Base-by-base conservation (phyloP, 2,888 invertebrate genomes). In the Mesochorus sp. region DNA sequence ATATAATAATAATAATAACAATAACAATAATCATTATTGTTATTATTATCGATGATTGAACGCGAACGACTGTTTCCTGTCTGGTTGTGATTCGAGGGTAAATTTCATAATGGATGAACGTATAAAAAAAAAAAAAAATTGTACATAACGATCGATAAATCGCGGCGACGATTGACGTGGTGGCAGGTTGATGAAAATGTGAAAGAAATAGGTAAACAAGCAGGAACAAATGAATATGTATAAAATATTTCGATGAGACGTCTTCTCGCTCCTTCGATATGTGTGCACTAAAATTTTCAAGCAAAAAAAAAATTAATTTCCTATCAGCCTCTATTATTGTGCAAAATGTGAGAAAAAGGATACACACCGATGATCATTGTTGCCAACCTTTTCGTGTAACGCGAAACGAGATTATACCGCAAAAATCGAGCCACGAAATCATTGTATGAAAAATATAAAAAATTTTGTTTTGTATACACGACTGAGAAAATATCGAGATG, bases 31-130 rank as follows among this genome's bases (percentile, higher is more conserved):
- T 34, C 28, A 59, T 57, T 12, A 61, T 51, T 51, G 59, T 74
- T 51, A 77, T 68, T 47, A 84, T 75, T 80, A 80, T 82, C 81
- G 75, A 83, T 76, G 82, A 83, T 79, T 83, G 79, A 84, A 83
- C 44, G 76, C 31, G 76, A 80, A 61, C 76, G 81, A 77, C 76
- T 77, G 73, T 76, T 42, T 21, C 70, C 61, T 62, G n/a, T n/a
- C 61, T 66, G 72, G 67, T 77, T 76, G 68, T 66, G 77, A 71
- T 76, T 79, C 64, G 61, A 74, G 62, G 73, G 67, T 73, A 74
- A 74, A 78, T 51, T 53, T 39, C 77, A 76, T 70, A 53, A 53
- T 34, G 59, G 76, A 80, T 17, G 71, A 74, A 75, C 17, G 47
- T 28, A 59, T 26, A 70, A 57, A 53, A 64, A 34, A 53, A 17